phyloP scores from a whole-genome alignment of 2,888 invertebrate species.

The Lordiphosa fenestrarum region DNA sequence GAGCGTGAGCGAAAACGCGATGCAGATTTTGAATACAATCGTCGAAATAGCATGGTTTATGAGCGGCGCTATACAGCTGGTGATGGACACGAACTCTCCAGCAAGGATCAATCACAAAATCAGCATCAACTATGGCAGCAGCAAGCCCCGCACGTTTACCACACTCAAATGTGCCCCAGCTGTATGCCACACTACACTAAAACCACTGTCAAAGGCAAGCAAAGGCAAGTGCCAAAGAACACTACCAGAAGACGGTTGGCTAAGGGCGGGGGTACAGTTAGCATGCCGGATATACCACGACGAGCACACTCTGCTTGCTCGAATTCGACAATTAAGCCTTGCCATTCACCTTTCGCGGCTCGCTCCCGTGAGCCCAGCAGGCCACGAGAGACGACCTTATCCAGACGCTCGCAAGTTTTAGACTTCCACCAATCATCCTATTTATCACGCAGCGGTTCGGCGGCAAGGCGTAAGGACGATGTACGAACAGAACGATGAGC shows the following conservation, averaged over 20 bases:
- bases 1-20: conserved; percentile 9
- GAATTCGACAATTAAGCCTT: background rate
- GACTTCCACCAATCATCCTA: background rate
- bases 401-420: background rate
- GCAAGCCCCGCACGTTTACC: conserved; percentile 6
- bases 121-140: conserved; percentile 44
- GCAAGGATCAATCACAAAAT: background rate
- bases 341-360: background rate
- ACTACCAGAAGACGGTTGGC: background rate
- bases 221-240: background rate
- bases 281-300: conserved; percentile 41
- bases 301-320: background rate
- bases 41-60: background rate
- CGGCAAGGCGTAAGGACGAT: conserved; percentile 16
- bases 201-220: background rate
- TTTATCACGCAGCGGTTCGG: background rate
- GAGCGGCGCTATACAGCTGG: background rate
- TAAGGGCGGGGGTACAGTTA: conserved; percentile 23
- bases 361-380: background rate
- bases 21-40: conserved; percentile 2
- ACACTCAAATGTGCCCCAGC: conserved; percentile 5
- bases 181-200: background rate
- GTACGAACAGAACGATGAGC: conserved; percentile 8
- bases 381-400: background rate
- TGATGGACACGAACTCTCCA: background rate